phyloP scores from a whole-genome alignment of 1,140 invertebrate genomes.

The Drosophila serrata region DNA sequence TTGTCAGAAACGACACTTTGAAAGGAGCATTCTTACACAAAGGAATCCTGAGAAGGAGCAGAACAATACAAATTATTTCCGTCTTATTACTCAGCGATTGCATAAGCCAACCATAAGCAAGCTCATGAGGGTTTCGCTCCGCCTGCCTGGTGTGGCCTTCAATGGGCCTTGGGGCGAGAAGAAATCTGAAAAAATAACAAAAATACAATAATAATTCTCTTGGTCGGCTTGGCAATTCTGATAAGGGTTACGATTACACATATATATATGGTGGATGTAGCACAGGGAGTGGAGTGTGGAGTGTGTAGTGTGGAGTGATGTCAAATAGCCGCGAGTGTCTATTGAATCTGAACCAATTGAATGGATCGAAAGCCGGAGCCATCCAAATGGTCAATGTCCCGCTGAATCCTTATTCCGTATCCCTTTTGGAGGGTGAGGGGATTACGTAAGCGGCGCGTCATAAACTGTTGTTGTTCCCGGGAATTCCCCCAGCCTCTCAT shows the following conservation, averaged over 20 bases:
- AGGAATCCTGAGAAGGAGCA: constrained; percentile 9
- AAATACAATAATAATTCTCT: constrained; percentile 61
- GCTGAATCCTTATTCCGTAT: constrained; percentile 23
- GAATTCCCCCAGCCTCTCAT: neutral
- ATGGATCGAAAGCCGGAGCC: constrained; percentile 21
- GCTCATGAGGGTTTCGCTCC: constrained; percentile 45
- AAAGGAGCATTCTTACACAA: neutral
- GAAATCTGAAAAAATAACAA: constrained; percentile 50
- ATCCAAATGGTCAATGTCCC: constrained; percentile 57
- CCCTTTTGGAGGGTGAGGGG: constrained; percentile 2
- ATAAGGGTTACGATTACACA: constrained; percentile 33
- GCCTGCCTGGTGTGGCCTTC: constrained; percentile 26
- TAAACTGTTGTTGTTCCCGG: constrained; percentile 54
- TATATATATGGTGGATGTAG: constrained; percentile 1
- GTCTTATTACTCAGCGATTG: constrained; percentile 78
- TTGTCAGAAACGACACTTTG: constrained; percentile 20
- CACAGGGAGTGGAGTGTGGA: neutral
- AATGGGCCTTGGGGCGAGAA: constrained; percentile 21
- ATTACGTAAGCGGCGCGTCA: constrained; percentile 79
- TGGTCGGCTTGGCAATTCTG: constrained; percentile 30
- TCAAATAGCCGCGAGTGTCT: constrained; percentile 50
- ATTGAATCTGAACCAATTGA: constrained; percentile 50
- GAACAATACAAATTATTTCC: constrained; percentile 78
- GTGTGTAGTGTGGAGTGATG: constrained; percentile 9
- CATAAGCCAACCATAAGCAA: constrained; percentile 67